Conservation (phyloP, 2,888 invertebrate genomes). For the Eurois occulta region DNA sequence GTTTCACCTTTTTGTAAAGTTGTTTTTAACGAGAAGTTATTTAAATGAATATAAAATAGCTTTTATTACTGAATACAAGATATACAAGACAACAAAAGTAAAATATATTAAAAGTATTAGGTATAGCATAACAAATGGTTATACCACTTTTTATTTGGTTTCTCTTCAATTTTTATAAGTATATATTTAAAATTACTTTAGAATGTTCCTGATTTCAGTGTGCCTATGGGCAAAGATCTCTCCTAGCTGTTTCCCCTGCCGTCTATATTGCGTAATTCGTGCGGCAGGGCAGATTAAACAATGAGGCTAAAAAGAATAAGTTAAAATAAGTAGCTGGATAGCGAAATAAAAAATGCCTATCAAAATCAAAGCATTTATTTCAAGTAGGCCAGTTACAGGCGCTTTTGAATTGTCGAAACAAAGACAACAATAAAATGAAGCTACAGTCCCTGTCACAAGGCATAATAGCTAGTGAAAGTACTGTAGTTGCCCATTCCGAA, state of each 20-base stretch:
- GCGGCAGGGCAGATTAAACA: too few relatives aligned
- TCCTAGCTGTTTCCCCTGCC: not conserved
- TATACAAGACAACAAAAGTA: not conserved
- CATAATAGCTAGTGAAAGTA: too few relatives aligned
- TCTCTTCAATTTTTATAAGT: too few relatives aligned
- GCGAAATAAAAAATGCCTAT: not conserved
- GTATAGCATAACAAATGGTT: not conserved
- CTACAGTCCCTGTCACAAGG: too few relatives aligned
- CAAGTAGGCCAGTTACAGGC: too few relatives aligned
- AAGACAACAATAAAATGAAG: too few relatives aligned
- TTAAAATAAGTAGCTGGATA: not conserved
- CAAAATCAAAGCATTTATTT: too few relatives aligned
- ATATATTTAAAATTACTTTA: not conserved
- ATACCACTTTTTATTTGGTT: not conserved
- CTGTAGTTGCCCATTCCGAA: too few relatives aligned
- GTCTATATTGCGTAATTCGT: too few relatives aligned
- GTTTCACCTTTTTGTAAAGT: not conserved
- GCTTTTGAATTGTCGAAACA: too few relatives aligned
- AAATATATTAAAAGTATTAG: not conserved
- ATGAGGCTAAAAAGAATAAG: not conserved
- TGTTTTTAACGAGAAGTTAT: not conserved
- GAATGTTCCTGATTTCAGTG: not conserved
- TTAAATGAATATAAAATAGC: not conserved
- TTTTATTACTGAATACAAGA: not conserved
- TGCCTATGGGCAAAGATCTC: not conserved